A percentile compares a stretch with the other conserved stretches of the same genome.
These are phyloP conservation scores for Apis cerana DNA, from an alignment of 1,140 invertebrate genomes.

Conservation along the genomic window DNA sequence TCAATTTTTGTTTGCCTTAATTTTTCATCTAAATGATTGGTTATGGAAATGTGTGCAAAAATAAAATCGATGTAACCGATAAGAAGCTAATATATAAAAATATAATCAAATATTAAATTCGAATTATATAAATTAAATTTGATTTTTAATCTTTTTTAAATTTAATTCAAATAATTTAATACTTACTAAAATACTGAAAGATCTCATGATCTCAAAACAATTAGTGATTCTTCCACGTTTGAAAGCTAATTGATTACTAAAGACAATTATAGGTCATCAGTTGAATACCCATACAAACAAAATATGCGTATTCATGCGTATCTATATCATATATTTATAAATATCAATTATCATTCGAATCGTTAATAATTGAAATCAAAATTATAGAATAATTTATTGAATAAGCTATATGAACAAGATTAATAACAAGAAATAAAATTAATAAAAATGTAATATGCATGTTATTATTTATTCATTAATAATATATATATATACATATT, in stretches of 20 bases:
- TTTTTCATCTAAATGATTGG: constrained; percentile 44
- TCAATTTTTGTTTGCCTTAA: constrained; percentile 49
- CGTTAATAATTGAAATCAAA: not conserved
- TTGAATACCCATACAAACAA: not conserved
- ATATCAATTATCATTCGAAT: not conserved
- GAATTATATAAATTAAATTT: not conserved
- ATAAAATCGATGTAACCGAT: not conserved
- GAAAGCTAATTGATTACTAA: not conserved
- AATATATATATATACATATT: not conserved
- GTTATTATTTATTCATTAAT: not conserved
- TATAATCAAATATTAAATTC: not conserved
- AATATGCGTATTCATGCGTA: too few relatives aligned
- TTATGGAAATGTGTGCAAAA: not conserved
- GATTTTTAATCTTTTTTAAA: not conserved
- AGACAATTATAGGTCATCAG: not conserved
- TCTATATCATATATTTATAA: not conserved
- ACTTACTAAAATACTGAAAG: constrained; percentile 25
- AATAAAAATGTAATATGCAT: too few relatives aligned
- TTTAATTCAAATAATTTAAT: not conserved
- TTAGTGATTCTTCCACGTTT: not conserved
- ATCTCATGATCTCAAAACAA: constrained; percentile 3
- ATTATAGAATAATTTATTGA: not conserved
- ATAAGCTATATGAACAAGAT: not conserved
- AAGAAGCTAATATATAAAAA: not conserved
- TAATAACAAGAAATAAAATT: not conserved